These are phyloP conservation scores for Diogma glabrata DNA, from an alignment of 2,888 invertebrate species.

Conservation along the genomic window DNA sequence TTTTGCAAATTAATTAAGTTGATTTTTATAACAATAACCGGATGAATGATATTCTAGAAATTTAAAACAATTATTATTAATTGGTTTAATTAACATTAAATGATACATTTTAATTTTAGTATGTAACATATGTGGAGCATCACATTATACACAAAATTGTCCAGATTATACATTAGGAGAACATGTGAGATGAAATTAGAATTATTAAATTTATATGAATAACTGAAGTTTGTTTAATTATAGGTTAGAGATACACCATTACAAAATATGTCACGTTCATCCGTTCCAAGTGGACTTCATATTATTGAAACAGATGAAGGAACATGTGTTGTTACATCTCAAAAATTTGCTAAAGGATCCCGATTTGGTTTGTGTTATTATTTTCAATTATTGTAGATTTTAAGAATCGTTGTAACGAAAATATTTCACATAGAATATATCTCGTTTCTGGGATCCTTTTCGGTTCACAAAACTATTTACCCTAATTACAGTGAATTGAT, in stretches of 20 bases:
- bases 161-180: constrained; percentile 7
- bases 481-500: no score
- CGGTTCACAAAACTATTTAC: no score
- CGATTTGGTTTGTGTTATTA: constrained; percentile 14
- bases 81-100: constrained; percentile 4
- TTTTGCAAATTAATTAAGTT: constrained; percentile 1
- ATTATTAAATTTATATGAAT: no score
- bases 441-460: no score
- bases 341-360: constrained; percentile 18
- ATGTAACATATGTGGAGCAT: constrained; percentile 9
- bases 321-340: constrained; percentile 16
- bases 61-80: no score
- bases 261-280: constrained; percentile 16
- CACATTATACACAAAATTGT: constrained; percentile 11
- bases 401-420: no score
- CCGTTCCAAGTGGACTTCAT: constrained; percentile 16
- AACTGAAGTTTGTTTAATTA: neutral
- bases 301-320: constrained; percentile 14
- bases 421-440: no score
- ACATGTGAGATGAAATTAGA: neutral
- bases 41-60: no score
- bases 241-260: constrained; percentile 16
- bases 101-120: no score
- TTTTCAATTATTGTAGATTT: no score
- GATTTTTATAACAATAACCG: no score